These are phyloP conservation scores for Sericinus montela DNA, from an alignment of 2,888 invertebrate species.

Conservation along the genomic window DNA sequence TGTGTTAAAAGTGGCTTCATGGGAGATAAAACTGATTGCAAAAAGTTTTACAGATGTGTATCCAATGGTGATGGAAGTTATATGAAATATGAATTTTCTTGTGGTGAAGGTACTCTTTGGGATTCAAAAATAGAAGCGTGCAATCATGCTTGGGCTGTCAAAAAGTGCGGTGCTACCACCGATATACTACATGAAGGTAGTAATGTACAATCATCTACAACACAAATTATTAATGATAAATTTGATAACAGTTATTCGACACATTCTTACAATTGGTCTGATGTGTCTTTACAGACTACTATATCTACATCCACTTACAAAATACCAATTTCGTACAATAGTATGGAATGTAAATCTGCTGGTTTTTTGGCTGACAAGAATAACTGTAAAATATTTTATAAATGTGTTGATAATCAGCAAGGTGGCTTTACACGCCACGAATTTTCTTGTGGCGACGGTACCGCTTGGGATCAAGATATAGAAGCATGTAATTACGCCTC, in stretches of 20 bases:
- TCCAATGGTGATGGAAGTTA: conserved; percentile 74
- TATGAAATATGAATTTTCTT: conserved; percentile 80
- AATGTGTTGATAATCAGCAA: conserved; percentile 83
- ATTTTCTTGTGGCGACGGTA: conserved; percentile 86
- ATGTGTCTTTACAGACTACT: conserved; percentile 20
- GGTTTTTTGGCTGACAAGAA: conserved; percentile 84
- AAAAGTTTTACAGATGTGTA: conserved; percentile 88
- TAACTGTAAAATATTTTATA: conserved; percentile 87
- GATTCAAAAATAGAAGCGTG: conserved; percentile 75
- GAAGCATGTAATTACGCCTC: conserved; percentile 82
- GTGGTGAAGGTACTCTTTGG: conserved; percentile 83
- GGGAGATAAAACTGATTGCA: conserved; percentile 84
- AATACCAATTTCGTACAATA: neutral
- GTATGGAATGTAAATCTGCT: conserved; percentile 66
- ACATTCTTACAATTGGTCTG: conserved; percentile 17
- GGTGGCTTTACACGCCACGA: conserved; percentile 82
- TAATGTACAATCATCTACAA: conserved; percentile 25
- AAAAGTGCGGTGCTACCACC: conserved; percentile 33
- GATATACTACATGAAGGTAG: conserved; percentile 22
- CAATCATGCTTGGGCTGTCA: conserved; percentile 49
- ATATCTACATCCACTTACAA: conserved; percentile 20
- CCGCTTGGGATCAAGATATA: conserved; percentile 85
- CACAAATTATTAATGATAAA: neutral
- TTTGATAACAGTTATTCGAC: conserved; percentile 18
- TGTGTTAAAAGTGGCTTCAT: conserved; percentile 83